Base-by-base conservation (phyloP, 1,140 invertebrate species). In the Saccostrea echinata region DNA sequence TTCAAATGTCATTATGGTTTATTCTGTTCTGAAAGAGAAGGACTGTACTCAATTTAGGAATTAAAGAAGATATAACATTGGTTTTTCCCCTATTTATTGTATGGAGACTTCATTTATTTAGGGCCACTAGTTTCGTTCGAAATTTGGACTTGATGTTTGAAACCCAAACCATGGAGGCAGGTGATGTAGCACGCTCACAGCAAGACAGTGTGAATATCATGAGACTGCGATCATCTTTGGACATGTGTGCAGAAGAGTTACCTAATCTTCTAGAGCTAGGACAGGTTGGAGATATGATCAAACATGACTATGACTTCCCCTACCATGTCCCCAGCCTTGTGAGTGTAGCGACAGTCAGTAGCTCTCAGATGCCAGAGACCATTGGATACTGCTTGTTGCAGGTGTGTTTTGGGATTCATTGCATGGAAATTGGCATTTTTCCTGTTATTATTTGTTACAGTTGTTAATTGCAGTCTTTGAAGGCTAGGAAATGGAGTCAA, bases 201-300 rank as follows among this genome's bases (percentile, higher is more conserved):
- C 71, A 80, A 21, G 84, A 88, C 35, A 61, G 51, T 8, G 84
- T 93, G 43, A 92, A 92, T 85, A 91, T 92, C 21, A 89, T 90
- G 52, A 91, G 91, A 43, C 91, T 94, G 0, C 90, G 94, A 51
- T 92, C 93, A 33, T 90, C 94, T 2, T 85, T 94, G n/a, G 93
- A 94, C 85, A 90, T 94, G 68, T 93, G 93, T 86, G 24, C 91
- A 64, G 94, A 94, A 84, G 88, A 92, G 85, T 88, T 94, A 86
- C 94, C 94, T 61, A 91, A 89, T n/a, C 80, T 94, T 91, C 88
- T 94, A 64, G 93, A 94, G 82, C 91, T 94, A 3, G 94, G 94
- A 18, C 88, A 92, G 33, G 88, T 91, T 4, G 90, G 92, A 11
- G 91, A 91, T 21, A 12, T 90, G 18, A 52, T 86, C 27, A 87